Evolutionary conservation across 2,797 vertebrate species (phyloP), one percentile per base, ranked within the genome.

Genomic region (Sebastolobus alascanus): DNA sequence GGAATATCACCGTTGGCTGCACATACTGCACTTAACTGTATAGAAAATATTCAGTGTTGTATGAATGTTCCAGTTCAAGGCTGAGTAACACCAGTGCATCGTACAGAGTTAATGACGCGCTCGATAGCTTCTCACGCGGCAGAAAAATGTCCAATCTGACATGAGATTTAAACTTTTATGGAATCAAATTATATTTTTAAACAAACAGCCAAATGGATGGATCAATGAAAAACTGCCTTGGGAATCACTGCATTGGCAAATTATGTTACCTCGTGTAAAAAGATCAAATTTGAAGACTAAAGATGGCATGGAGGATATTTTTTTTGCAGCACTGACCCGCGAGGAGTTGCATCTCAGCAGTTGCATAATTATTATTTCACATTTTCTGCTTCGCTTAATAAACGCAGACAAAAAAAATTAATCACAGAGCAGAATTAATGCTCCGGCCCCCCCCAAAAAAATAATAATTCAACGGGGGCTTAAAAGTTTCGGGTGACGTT

Each of bases 361-460:
- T 69, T 84, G 74, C 90, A 92, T 92, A 81, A 85, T 91, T 78
- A 81, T 75, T 79, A 81, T 75, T 86, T 87, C 75, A 88, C 79
- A 83, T 83, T 75, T 84, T 86, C 71, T 72, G 82, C 60, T 74
- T 80, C 2, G 25, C 68, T 68, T 63, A 6, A 70, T 68, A 58
- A 78, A 78, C 5, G 31, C 54, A 73, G 56, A 83, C 8, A n/a
- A 65, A 37, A 50, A 80, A 14, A 58, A 58, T 14, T 11, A 73
- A 80, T 90, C 77, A 79, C 5, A 1, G 68, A 79, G 73, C 56
- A 60, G 63, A 75, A 69, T 80, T 38, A 40, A 58, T 18, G 54
- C 37, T 46, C 33, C 9, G 72, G n/a, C 35, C 9, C 38, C 33
- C 38, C 38, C 38, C 38, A 35, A 22, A n/a, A 64, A n/a, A 20